Evolutionary conservation across 2,888 invertebrate genomes (phyloP).

Genomic region (Helicoverpa assulta): DNA sequence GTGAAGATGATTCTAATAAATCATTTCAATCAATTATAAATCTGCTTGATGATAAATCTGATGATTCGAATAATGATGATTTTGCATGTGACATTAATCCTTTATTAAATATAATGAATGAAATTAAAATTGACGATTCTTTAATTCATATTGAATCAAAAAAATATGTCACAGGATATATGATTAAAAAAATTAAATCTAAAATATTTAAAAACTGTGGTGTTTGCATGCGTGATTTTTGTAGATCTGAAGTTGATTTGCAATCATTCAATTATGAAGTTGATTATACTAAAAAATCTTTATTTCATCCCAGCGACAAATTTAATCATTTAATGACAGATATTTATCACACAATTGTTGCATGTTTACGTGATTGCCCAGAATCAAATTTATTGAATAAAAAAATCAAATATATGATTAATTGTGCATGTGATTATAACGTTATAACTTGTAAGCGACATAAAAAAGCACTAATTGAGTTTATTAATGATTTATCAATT

Average conservation of each 20-base stretch:
- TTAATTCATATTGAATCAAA: no score
- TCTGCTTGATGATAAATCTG: not conserved
- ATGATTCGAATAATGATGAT: not conserved
- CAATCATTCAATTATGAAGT: constrained; percentile 3
- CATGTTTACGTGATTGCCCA: no score
- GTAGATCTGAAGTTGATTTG: not conserved
- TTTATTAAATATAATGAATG: constrained; percentile 1
- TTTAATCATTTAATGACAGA: not conserved
- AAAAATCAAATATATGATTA: no score
- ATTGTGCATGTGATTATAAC: not conserved
- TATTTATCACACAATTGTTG: not conserved
- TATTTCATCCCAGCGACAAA: not conserved
- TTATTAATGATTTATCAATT: constrained; percentile 4
- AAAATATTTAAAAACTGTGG: not conserved
- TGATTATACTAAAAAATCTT: constrained; percentile 6
- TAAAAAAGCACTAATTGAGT: constrained; percentile 2
- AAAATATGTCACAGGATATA: no score
- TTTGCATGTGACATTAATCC: not conserved
- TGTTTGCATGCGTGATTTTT: not conserved
- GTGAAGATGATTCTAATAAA: not conserved
- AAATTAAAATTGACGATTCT: not conserved
- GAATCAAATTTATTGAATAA: no score
- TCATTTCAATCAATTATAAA: not conserved
- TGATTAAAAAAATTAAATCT: no score
- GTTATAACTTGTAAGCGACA: not conserved